Evolutionary conservation across 2,113 vertebrate species (phyloP).

Genomic region (Tachuris rubrigastra): DNA sequence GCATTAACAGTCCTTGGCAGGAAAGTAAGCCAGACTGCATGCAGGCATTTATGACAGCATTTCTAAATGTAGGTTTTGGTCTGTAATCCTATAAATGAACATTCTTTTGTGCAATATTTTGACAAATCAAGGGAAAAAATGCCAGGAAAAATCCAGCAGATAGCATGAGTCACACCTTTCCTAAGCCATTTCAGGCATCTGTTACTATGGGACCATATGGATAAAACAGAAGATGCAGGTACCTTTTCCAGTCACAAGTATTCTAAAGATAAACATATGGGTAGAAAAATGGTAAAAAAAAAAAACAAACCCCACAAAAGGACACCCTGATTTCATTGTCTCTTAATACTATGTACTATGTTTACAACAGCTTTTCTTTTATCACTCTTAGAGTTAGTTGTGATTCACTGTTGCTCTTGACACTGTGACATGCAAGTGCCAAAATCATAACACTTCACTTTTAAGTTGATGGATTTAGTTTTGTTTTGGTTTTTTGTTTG

Average conservation of each 20-base stretch:
- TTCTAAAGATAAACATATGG: background rate
- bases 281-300: background rate
- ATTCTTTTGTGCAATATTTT: slow-evolving; percentile 72
- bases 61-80: slow-evolving; percentile 65
- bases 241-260: slow-evolving; percentile 35
- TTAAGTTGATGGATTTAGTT: background rate
- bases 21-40: slow-evolving; percentile 54
- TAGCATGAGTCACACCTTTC: slow-evolving; percentile 68
- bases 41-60: slow-evolving; percentile 65
- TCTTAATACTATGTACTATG: background rate
- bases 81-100: slow-evolving; percentile 67
- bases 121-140: slow-evolving; percentile 67
- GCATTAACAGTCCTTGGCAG: slow-evolving; percentile 65
- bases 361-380: background rate
- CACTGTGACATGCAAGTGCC: background rate
- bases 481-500: background rate
- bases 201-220: slow-evolving; percentile 55
- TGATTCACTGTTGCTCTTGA: background rate
- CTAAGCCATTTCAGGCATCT: slow-evolving; percentile 66
- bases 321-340: background rate
- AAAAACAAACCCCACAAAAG: background rate
- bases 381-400: background rate
- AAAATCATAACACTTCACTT: background rate
- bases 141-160: slow-evolving; percentile 70
- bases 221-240: slow-evolving; percentile 55